phyloP scores from a whole-genome alignment of 2,113 vertebrate genomes.

The Anseranas semipalmata region DNA sequence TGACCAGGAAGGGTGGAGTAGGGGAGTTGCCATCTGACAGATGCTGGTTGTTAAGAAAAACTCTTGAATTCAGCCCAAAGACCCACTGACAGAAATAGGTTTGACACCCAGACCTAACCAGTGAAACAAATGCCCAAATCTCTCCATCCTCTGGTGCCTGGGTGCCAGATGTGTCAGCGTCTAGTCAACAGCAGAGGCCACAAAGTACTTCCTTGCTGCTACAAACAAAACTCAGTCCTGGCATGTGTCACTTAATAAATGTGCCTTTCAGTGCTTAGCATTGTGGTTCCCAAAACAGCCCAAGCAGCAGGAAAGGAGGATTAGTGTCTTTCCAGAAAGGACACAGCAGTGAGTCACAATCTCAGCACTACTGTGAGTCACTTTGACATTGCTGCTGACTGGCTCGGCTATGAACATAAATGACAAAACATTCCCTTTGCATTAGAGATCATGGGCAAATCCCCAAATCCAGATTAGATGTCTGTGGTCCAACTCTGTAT shows the following conservation, averaged over 20 bases:
- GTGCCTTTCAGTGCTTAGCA: constrained; percentile 18
- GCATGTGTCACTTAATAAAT: constrained; percentile 30
- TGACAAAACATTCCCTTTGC: constrained; percentile 30
- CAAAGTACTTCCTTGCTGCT: neutral
- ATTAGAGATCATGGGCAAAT: constrained; percentile 14
- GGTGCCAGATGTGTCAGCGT: constrained; percentile 44
- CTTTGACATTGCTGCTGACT: neutral
- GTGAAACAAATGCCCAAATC: neutral
- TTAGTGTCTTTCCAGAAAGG: constrained; percentile 64
- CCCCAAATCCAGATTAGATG: neutral
- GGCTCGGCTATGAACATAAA: neutral
- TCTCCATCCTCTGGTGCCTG: constrained; percentile 17
- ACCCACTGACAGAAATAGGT: constrained; percentile 9
- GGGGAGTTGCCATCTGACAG: neutral
- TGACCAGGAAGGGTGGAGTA: constrained; percentile 38
- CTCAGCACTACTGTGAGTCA: constrained; percentile 56
- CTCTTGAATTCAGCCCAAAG: constrained; percentile 1
- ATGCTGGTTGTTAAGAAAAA: constrained; percentile 40
- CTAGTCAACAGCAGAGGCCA: constrained; percentile 28
- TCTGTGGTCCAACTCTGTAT: neutral
- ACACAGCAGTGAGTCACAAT: constrained; percentile 58
- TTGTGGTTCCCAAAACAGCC: constrained; percentile 50
- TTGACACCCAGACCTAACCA: constrained; percentile 33
- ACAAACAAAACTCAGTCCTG: constrained; percentile 11
- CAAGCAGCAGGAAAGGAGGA: constrained; percentile 61